Percentiles rank a stretch among this genome's conserved stretches.
Conservation (phyloP, 2,797 vertebrate species). For the Anguilla obscura region DNA sequence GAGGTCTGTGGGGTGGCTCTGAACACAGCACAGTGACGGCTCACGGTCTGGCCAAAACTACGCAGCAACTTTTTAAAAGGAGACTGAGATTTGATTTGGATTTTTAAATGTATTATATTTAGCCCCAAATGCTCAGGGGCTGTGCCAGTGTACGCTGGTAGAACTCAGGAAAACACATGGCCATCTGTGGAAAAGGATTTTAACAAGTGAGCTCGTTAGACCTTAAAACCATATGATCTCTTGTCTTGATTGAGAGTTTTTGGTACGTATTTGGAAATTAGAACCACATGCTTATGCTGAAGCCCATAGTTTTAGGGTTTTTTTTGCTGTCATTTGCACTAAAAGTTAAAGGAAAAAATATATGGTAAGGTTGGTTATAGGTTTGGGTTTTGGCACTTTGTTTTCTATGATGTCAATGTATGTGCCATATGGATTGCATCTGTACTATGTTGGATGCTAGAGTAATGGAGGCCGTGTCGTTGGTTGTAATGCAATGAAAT, state of each 20-base stretch:
- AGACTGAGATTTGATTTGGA: not conserved
- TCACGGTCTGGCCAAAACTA: not conserved
- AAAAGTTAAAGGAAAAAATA: not conserved
- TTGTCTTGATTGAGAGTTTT: not conserved
- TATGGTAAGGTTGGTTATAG: not conserved
- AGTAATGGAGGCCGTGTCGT: not conserved
- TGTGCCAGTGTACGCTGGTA: not conserved
- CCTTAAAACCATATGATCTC: not conserved
- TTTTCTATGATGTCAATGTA: not conserved
- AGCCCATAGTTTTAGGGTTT: not conserved
- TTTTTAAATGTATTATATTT: not conserved
- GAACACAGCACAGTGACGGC: not conserved
- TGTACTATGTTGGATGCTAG: not conserved
- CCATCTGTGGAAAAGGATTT: not conserved
- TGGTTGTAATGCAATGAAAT: not conserved
- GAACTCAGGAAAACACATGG: not conserved
- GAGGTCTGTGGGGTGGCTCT: not conserved
- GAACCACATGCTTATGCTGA: not conserved
- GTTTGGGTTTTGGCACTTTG: not conserved
- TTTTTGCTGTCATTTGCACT: not conserved
- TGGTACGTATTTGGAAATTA: not conserved
- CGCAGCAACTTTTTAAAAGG: not conserved
- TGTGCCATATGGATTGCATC: not conserved
- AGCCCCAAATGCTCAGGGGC: not conserved
- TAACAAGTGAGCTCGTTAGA: not conserved